Percentiles rank a stretch among this genome's conserved stretches.
phyloP scores from a whole-genome alignment of 1,140 invertebrate genomes.

The Ephestia elutella region DNA sequence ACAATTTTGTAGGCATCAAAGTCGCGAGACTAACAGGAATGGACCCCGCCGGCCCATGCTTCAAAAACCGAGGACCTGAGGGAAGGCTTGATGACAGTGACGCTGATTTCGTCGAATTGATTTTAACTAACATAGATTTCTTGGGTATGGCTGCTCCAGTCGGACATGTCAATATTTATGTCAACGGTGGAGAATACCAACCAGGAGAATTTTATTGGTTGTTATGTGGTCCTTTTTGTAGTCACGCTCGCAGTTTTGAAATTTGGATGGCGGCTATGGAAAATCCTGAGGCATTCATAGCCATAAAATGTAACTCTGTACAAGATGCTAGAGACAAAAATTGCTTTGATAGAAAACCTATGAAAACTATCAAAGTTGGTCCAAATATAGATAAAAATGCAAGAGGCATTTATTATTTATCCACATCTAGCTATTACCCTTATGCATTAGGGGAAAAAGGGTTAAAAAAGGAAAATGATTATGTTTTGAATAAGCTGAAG shows the following conservation, averaged over 20 bases:
- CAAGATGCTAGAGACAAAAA: conserved; percentile 23
- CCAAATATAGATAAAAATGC: conserved; percentile 15
- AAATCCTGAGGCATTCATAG: conserved; percentile 18
- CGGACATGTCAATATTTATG: conserved; percentile 78
- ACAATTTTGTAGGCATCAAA: conserved; percentile 14
- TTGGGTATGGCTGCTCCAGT: conserved; percentile 78
- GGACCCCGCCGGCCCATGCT: no score
- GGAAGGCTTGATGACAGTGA: conserved; percentile 48
- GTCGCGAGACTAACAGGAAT: conserved; percentile 53
- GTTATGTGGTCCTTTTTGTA: conserved; percentile 18
- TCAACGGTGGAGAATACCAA: no score
- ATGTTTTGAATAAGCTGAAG: no score
- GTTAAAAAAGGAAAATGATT: no score
- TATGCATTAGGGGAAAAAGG: no score
- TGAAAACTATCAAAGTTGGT: conserved; percentile 20
- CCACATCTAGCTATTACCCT: no score
- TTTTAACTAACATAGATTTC: conserved; percentile 80
- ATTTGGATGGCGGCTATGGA: conserved; percentile 16
- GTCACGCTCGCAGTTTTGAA: conserved; percentile 15
- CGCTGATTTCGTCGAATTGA: conserved; percentile 72
- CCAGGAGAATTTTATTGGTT: conserved; percentile 54
- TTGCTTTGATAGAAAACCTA: conserved; percentile 20
- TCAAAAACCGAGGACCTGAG: conserved; percentile 38
- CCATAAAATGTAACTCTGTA: conserved; percentile 22
- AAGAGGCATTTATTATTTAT: no score